A percentile compares a stretch with the other conserved stretches of the same genome.
These are phyloP conservation scores for Dysidea cf. avara DNA, from an alignment of 37 sponge, comb jelly and placozoan genomes.

Conservation along the genomic window DNA sequence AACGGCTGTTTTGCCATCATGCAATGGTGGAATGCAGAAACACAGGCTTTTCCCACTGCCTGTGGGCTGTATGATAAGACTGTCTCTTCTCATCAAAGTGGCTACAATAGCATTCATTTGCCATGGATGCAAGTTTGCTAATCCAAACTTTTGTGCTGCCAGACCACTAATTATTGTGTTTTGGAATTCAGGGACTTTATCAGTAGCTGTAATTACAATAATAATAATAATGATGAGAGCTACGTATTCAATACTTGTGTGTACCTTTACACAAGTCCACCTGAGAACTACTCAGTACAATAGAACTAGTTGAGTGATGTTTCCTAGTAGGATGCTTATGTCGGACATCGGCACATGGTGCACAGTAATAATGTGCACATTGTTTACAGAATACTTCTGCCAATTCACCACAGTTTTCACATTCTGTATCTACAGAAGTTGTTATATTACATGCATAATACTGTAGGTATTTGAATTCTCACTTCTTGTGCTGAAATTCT, in stretches of 20 bases:
- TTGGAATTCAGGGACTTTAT: neutral
- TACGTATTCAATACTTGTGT: no score
- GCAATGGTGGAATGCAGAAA: neutral
- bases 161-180: constrained; percentile 3
- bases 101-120: constrained; percentile 2
- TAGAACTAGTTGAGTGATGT: no score
- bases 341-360: neutral
- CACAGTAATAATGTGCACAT: constrained; percentile 3
- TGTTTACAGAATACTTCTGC: constrained; percentile 5
- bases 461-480: no score
- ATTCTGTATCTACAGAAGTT: no score
- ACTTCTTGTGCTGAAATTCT: no score
- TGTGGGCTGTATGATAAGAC: constrained; percentile 17
- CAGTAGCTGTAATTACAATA: neutral
- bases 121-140: constrained; percentile 7
- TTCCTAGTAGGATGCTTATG: constrained; percentile 1
- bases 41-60: neutral
- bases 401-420: constrained; percentile 19
- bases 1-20: neutral
- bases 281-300: no score
- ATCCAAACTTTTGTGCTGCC: constrained; percentile 10
- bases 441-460: no score
- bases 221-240: no score
- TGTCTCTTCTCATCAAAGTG: neutral
- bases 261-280: no score